These are phyloP conservation scores for Ranitomeya variabilis DNA, from an alignment of 2,113 vertebrate genomes.

Conservation along the genomic window DNA sequence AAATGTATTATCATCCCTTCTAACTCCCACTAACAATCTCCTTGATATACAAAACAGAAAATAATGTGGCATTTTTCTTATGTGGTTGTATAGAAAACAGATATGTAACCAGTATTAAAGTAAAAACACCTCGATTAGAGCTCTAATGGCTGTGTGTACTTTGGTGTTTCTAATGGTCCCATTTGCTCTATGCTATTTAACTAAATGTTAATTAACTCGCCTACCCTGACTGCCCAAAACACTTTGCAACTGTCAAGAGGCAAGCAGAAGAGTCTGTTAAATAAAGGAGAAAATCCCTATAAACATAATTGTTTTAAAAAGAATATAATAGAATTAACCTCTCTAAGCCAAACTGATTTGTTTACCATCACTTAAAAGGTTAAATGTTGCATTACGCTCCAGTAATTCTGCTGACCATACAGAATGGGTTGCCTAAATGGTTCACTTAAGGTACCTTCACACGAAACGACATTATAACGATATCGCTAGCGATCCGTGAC, in stretches of 20 bases:
- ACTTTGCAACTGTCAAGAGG: slow-evolving; percentile 32
- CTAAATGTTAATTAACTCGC: slow-evolving; percentile 55
- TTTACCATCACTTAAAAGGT: slow-evolving; percentile 8
- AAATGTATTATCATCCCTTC: not conserved
- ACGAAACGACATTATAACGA: too few species aligned
- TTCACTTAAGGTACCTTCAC: not conserved
- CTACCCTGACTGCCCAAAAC: slow-evolving; percentile 43
- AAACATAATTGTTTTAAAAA: not conserved
- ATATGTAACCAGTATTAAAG: slow-evolving; percentile 19
- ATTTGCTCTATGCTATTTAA: slow-evolving; percentile 47
- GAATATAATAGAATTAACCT: not conserved
- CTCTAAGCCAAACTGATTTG: not conserved
- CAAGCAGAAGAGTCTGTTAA: not conserved
- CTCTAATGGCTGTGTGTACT: slow-evolving; percentile 19
- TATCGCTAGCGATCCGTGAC: too few species aligned
- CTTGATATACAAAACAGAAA: not conserved
- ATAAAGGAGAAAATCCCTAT: not conserved
- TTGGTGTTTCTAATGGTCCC: slow-evolving; percentile 39
- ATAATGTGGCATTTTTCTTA: not conserved
- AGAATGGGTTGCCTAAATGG: not conserved
- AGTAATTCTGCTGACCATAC: not conserved
- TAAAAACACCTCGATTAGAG: slow-evolving; percentile 23
- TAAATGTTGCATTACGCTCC: not conserved
- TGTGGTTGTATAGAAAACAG: not conserved
- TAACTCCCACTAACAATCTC: not conserved